A percentile compares a stretch with the other conserved stretches of the same genome.
These are phyloP conservation scores for Podilymbus podiceps DNA, from an alignment of 2,113 vertebrate genomes.

Conservation along the genomic window DNA sequence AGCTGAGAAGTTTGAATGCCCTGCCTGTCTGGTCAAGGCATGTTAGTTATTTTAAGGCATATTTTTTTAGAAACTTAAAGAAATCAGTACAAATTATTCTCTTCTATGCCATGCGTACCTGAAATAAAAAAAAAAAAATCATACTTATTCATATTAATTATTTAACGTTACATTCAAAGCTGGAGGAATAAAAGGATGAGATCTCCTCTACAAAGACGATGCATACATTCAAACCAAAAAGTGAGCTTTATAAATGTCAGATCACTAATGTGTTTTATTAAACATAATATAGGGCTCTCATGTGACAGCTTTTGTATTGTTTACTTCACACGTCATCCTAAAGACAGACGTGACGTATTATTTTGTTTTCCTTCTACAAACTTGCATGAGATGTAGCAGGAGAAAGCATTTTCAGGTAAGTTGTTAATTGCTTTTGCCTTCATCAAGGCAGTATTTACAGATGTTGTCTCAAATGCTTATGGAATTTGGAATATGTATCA, in stretches of 20 bases:
- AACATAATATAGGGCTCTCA: not conserved
- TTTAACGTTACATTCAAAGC: not conserved
- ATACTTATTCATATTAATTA: not conserved
- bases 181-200: not conserved
- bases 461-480: not conserved
- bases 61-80: not conserved
- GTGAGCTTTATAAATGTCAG: not conserved
- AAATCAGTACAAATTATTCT: not conserved
- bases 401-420: not conserved
- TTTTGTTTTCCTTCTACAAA: not conserved
- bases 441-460: not conserved
- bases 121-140: not conserved
- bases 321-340: not conserved
- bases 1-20: not conserved
- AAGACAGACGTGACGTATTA: not conserved
- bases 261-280: not conserved
- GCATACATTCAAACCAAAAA: not conserved
- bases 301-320: not conserved
- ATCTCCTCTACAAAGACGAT: not conserved
- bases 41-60: not conserved
- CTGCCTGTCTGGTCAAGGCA: not conserved
- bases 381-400: not conserved
- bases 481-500: not conserved
- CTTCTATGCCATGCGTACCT: not conserved
- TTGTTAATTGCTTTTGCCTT: not conserved